These are phyloP conservation scores for Hylyphantes graminicola DNA, from an alignment of 1,140 invertebrate genomes.

Conservation along the genomic window DNA sequence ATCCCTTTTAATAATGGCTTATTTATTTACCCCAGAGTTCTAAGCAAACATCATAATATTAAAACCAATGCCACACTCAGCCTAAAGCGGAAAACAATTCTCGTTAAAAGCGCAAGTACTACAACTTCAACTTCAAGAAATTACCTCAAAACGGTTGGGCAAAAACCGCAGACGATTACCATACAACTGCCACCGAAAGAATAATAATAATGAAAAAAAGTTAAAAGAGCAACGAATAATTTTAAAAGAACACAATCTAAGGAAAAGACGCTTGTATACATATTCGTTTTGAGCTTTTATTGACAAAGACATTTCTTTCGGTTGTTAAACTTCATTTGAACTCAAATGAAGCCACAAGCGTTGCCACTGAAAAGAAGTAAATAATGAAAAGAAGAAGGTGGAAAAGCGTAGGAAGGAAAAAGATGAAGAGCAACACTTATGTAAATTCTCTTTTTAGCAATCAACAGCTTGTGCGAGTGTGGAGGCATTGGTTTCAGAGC, in stretches of 20 bases:
- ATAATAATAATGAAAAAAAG: constrained; percentile 5
- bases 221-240: constrained; percentile 21
- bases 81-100: constrained; percentile 14
- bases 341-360: constrained; percentile 58
- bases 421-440: constrained; percentile 53
- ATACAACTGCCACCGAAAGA: not conserved
- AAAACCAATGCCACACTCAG: not conserved
- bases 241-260: constrained; percentile 45
- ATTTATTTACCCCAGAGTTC: constrained; percentile 24
- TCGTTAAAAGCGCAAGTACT: not conserved
- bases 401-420: constrained; percentile 14
- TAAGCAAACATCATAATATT: constrained; percentile 26
- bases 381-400: constrained; percentile 45
- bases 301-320: constrained; percentile 56
- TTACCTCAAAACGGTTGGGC: constrained; percentile 44
- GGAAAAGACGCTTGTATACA: not conserved
- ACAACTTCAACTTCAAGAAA: constrained; percentile 24
- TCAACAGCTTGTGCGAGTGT: constrained; percentile 44
- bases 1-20: constrained; percentile 22
- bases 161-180: constrained; percentile 46
- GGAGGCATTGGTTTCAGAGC: constrained; percentile 34
- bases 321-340: constrained; percentile 56
- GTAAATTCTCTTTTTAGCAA: constrained; percentile 54
- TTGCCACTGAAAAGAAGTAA: not conserved
- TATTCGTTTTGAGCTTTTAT: constrained; percentile 54